Percentiles rank a stretch among this genome's conserved stretches.
Evolutionary conservation across 2,113 vertebrate species (phyloP).

Genomic region (Strigops habroptila): DNA sequence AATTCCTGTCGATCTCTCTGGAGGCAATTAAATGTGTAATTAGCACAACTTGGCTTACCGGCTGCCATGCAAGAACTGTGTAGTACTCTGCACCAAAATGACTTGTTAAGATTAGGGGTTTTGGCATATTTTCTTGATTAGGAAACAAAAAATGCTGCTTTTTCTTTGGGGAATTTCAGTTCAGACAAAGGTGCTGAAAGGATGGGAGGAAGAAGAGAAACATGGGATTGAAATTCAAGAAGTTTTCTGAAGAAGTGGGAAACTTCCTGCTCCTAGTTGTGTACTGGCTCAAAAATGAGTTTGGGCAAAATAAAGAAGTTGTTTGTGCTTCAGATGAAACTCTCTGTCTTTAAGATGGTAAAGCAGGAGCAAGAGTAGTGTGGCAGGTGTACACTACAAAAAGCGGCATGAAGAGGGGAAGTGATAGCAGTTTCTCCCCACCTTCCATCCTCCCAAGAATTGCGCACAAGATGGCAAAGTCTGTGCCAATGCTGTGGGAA

Average conservation of each 20-base stretch:
- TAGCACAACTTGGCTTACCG: background rate
- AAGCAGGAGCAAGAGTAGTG: background rate
- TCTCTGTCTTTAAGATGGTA: background rate
- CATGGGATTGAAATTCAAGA: background rate
- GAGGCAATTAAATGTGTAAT: background rate
- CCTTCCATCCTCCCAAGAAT: background rate
- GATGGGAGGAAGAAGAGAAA: background rate
- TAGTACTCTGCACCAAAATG: background rate
- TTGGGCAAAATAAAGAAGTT: background rate
- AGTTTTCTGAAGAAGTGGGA: background rate
- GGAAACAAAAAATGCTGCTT: background rate
- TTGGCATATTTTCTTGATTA: background rate
- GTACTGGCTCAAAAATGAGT: background rate
- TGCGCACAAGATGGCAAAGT: background rate
- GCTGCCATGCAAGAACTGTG: background rate
- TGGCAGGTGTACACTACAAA: background rate
- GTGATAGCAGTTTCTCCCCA: background rate
- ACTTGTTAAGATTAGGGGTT: background rate
- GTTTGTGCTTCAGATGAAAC: background rate
- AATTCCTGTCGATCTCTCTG: background rate
- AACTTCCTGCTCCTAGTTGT: background rate
- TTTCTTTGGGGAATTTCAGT: background rate
- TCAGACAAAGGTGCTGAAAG: background rate
- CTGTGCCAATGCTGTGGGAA: background rate
- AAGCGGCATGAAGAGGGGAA: background rate